phyloP scores from a whole-genome alignment of 2,797 vertebrate species.

The Carapus acus region DNA sequence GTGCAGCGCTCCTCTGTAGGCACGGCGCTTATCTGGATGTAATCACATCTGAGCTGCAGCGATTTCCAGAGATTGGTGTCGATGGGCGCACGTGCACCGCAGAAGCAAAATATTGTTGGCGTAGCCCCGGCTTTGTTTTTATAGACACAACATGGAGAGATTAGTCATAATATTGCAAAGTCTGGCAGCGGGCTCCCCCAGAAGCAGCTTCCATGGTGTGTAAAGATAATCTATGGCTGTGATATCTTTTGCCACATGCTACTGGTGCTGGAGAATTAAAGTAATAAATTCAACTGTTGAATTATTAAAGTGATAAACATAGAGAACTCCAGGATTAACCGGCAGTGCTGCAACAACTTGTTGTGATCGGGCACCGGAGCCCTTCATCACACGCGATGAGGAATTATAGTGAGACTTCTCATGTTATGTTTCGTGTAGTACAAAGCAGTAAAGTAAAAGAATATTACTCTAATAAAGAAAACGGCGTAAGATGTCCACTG shows the following conservation, averaged over 20 bases:
- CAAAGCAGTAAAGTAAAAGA: constrained; percentile 28
- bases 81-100: constrained; percentile 36
- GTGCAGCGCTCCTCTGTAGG: constrained; percentile 58
- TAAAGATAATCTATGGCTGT: constrained; percentile 68
- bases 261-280: constrained; percentile 63
- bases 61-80: constrained; percentile 45
- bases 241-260: constrained; percentile 56
- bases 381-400: constrained; percentile 35
- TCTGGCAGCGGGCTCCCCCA: constrained; percentile 59
- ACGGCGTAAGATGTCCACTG: too few relatives aligned
- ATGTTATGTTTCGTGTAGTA: constrained; percentile 13
- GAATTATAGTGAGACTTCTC: constrained; percentile 16
- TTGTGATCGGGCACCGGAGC: constrained; percentile 24
- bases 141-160: constrained; percentile 68
- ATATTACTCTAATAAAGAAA: constrained; percentile 24
- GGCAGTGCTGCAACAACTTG: constrained; percentile 19
- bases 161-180: constrained; percentile 72
- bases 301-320: constrained; percentile 72
- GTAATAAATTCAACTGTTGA: constrained; percentile 71
- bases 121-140: constrained; percentile 48
- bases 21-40: constrained; percentile 57
- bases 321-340: constrained; percentile 53
- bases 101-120: constrained; percentile 29
- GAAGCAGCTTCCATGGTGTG: constrained; percentile 60
- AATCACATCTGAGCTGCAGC: constrained; percentile 60